phyloP scores from a whole-genome alignment of 2,113 vertebrate genomes.

The Alosa alosa region DNA sequence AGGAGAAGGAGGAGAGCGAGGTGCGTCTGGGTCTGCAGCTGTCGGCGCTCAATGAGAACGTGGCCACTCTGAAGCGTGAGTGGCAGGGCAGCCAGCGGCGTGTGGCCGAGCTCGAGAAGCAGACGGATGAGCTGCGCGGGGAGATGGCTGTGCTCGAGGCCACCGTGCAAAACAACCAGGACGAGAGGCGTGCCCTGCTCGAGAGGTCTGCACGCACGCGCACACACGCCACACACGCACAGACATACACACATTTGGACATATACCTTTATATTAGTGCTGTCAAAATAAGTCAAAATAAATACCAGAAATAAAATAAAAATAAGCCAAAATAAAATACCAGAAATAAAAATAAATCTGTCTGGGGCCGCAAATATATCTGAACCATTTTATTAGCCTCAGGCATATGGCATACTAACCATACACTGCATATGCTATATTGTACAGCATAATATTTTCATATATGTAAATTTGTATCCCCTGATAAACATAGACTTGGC shows the following conservation, averaged over 20 bases:
- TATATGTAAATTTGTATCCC: too few species aligned
- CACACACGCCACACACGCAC: not conserved
- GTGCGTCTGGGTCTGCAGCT: conserved; percentile 83
- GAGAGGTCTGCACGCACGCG: conserved; percentile 76
- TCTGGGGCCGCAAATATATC: too few species aligned
- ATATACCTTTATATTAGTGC: not conserved
- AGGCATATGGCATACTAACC: too few species aligned
- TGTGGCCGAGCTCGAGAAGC: conserved; percentile 91
- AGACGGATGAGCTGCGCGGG: conserved; percentile 90
- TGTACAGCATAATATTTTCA: too few species aligned
- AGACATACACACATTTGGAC: not conserved
- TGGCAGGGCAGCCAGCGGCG: conserved; percentile 91
- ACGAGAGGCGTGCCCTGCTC: conserved; percentile 89
- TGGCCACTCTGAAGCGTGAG: conserved; percentile 93
- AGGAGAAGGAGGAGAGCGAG: conserved; percentile 82
- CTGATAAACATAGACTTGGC: too few species aligned
- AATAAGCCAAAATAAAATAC: too few species aligned
- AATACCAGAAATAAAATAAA: too few species aligned
- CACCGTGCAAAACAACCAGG: conserved; percentile 96
- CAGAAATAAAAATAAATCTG: too few species aligned
- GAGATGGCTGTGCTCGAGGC: conserved; percentile 96
- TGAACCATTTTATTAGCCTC: too few species aligned
- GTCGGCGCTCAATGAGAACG: conserved; percentile 90
- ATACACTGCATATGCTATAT: too few species aligned
- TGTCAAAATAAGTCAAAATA: too few species aligned